Conservation (phyloP, 2,113 vertebrate genomes). For the Misgurnus mizolepis region DNA sequence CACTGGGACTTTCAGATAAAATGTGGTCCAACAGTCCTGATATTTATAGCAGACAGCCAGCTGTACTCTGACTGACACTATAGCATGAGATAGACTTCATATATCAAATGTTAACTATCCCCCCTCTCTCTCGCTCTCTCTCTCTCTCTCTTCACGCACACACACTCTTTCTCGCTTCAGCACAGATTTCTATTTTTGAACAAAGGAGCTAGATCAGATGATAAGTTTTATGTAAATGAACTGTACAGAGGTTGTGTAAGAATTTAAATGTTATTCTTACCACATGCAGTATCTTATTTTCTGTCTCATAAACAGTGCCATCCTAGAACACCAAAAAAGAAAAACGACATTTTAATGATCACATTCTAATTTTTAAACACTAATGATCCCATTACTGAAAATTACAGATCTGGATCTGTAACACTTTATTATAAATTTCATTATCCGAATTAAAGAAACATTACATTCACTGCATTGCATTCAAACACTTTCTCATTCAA, state of each 20-base stretch:
- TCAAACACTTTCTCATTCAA: background rate
- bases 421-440: background rate
- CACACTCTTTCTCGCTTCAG: conserved; percentile 19
- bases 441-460: background rate
- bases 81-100: conserved; percentile 38
- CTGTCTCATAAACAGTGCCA: conserved; percentile 82
- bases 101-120: conserved; percentile 16
- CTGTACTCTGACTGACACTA: conserved; percentile 39
- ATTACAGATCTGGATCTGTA: background rate
- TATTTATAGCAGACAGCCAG: conserved; percentile 57
- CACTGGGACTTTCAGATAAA: conserved; percentile 16
- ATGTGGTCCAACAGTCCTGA: conserved; percentile 28
- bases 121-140: background rate
- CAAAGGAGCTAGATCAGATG: conserved; percentile 25
- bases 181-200: conserved; percentile 32
- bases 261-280: conserved; percentile 72
- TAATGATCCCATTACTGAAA: background rate
- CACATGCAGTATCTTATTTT: conserved; percentile 83
- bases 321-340: conserved; percentile 71
- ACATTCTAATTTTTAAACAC: background rate
- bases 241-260: background rate
- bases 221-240: conserved; percentile 35
- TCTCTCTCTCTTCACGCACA: conserved; percentile 22
- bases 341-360: background rate
- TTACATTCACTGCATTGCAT: background rate